Evolutionary conservation across 2,888 invertebrate genomes (phyloP).

Genomic region (Diaprepes abbreviatus): DNA sequence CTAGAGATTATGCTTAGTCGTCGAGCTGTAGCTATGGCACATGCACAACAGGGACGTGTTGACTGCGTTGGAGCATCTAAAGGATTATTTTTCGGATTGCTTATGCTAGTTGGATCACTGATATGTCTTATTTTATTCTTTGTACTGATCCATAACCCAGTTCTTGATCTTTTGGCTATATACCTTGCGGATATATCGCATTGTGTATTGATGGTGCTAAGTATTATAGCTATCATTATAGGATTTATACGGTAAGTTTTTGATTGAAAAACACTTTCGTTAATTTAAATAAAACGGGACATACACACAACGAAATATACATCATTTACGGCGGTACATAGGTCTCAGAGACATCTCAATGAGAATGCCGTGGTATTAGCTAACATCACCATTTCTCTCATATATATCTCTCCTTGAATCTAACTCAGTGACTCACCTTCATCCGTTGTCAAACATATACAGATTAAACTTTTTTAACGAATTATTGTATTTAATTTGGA

Average conservation of each 20-base stretch:
- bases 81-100: conserved; percentile 91
- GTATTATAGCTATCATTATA: conserved; percentile 89
- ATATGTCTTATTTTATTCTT: conserved; percentile 97
- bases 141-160: conserved; percentile 89
- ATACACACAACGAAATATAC: no score
- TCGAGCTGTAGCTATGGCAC: conserved; percentile 88
- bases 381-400: no score
- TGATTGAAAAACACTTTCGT: no score
- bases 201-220: conserved; percentile 88
- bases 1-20: conserved; percentile 90
- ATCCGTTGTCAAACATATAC: no score
- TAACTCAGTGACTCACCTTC: no score
- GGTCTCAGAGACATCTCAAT: no score
- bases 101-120: conserved; percentile 89
- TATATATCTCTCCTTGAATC: no score
- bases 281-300: no score
- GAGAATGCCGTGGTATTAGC: no score
- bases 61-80: conserved; percentile 96
- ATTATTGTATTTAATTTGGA: no score
- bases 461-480: no score
- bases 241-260: conserved; percentile 86
- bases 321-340: no score
- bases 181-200: conserved; percentile 94
- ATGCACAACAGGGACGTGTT: conserved; percentile 86
- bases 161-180: conserved; percentile 87